Percentiles rank a stretch among this genome's conserved stretches.
Evolutionary conservation across 2,888 invertebrate species (phyloP).

Genomic region (Ochropleura plecta): DNA sequence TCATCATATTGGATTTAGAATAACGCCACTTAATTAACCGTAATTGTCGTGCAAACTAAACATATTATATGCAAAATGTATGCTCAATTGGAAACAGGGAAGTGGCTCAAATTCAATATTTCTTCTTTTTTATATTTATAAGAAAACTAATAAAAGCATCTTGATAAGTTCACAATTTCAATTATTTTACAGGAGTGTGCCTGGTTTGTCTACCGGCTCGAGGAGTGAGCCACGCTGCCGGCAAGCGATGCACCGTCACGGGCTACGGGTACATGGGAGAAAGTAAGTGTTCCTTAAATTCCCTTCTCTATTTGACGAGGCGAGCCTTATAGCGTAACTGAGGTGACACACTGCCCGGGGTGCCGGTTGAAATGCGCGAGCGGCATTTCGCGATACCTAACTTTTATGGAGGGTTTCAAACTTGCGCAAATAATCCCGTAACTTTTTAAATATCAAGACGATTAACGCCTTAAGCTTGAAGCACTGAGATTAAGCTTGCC

Average conservation of each 20-base stretch:
- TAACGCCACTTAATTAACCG: no score
- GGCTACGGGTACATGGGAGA: constrained; percentile 99
- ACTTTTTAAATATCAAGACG: background rate
- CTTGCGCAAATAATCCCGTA: background rate
- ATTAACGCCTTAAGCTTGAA: background rate
- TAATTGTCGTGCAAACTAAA: no score
- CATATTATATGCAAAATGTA: no score
- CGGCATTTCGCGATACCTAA: no score
- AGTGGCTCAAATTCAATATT: no score
- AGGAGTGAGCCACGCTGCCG: constrained; percentile 96
- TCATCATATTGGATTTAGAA: no score
- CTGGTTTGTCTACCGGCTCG: constrained; percentile 97
- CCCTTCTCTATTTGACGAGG: background rate
- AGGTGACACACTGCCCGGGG: background rate
- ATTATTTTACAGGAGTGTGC: constrained; percentile 86
- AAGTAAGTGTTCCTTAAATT: constrained; percentile 89
- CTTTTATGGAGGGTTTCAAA: no score
- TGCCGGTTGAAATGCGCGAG: background rate
- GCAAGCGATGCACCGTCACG: constrained; percentile 97
- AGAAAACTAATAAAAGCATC: no score
- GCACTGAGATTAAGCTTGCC: no score
- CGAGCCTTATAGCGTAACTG: background rate
- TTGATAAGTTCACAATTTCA: background rate
- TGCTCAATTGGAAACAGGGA: no score
- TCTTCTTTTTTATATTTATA: no score